Evolutionary conservation across 2,888 invertebrate species (phyloP).

Genomic region (Celastrina argiolus): DNA sequence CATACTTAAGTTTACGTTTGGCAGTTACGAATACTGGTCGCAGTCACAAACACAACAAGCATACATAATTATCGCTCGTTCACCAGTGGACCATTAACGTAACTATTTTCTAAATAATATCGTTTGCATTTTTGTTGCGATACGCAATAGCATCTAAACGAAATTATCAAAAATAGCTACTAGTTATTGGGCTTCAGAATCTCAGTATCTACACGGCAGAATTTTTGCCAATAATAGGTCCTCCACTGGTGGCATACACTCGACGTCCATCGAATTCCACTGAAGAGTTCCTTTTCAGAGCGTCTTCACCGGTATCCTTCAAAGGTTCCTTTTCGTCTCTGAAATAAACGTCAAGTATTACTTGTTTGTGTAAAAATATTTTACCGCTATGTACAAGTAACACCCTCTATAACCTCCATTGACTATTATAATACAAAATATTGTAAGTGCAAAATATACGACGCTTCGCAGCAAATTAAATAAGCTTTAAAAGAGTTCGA

Average conservation of each 20-base stretch:
- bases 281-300: conserved; percentile 85
- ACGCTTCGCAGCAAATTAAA: neutral
- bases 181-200: neutral
- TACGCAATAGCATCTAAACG: too few relatives aligned
- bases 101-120: neutral
- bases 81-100: neutral
- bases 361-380: neutral
- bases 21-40: conserved; percentile 69
- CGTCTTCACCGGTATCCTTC: conserved; percentile 82
- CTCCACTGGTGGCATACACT: conserved; percentile 89
- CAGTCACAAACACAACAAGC: conserved; percentile 70
- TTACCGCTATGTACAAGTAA: conserved; percentile 4
- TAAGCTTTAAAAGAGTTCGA: conserved; percentile 9
- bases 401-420: conserved; percentile 6
- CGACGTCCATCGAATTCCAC: conserved; percentile 90
- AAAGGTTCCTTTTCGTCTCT: conserved; percentile 91
- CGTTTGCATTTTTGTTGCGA: neutral
- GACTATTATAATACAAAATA: neutral
- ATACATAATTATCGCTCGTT: conserved; percentile 32
- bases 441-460: conserved; percentile 13
- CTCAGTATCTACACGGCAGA: conserved; percentile 84
- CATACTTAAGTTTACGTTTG: conserved; percentile 54
- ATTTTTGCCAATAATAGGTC: conserved; percentile 91
- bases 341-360: conserved; percentile 32
- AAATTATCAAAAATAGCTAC: neutral